Conservation (phyloP, 2,797 vertebrate species). For the Loriculus beryllinus region DNA sequence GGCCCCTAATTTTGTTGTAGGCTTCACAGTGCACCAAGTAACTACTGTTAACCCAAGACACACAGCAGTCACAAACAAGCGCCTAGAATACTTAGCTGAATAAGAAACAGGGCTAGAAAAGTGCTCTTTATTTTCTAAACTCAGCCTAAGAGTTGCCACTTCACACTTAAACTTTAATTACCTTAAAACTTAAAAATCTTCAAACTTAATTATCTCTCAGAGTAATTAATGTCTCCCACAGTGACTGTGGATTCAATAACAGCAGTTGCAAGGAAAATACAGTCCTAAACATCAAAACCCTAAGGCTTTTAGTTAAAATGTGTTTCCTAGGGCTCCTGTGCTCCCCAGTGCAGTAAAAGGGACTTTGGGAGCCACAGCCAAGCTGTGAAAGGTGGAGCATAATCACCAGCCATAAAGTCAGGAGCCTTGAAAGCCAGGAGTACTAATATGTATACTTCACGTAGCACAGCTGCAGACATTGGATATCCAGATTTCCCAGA, state of each 20-base stretch:
- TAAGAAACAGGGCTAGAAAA: neutral
- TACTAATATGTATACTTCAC: neutral
- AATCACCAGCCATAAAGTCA: neutral
- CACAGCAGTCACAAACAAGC: rapidly evolving
- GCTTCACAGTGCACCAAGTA: neutral
- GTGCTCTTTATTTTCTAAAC: neutral
- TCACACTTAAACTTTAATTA: neutral
- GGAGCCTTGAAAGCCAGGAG: neutral
- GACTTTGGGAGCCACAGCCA: neutral
- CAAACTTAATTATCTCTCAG: neutral
- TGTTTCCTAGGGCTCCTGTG: neutral
- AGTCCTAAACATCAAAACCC: neutral
- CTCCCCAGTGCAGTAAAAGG: neutral
- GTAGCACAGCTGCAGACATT: neutral
- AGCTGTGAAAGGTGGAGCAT: rapidly evolving
- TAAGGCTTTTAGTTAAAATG: neutral
- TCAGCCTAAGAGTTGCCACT: no score
- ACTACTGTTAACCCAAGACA: neutral
- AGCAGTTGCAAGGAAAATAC: neutral
- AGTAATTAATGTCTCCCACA: neutral
- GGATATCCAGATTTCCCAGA: neutral
- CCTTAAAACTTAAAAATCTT: neutral
- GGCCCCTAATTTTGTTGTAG: neutral
- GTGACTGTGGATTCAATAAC: neutral
- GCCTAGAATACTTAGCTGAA: neutral